A percentile compares a stretch with the other conserved stretches of the same genome.
phyloP scores from a whole-genome alignment of 2,797 vertebrate genomes.

The Thripadectes ignobilis region DNA sequence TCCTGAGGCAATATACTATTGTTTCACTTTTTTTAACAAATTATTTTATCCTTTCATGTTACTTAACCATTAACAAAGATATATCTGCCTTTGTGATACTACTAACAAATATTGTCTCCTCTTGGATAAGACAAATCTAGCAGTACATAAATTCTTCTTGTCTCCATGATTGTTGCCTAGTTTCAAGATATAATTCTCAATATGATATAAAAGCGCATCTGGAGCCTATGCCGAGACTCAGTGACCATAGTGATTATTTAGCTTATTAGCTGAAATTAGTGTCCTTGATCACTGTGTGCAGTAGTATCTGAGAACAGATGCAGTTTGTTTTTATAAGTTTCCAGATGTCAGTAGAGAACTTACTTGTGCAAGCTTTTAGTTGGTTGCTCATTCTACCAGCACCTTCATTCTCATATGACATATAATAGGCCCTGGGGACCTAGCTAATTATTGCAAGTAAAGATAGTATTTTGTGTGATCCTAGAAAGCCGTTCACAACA shows the following conservation, averaged over 20 bases:
- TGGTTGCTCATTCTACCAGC: neutral
- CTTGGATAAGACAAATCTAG: neutral
- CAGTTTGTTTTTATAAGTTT: neutral
- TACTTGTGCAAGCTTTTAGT: neutral
- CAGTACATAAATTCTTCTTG: neutral
- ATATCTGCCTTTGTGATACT: neutral
- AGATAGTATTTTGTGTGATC: neutral
- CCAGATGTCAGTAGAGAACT: neutral
- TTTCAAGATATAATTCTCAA: neutral
- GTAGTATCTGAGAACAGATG: neutral
- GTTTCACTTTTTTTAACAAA: neutral
- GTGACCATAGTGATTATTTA: neutral
- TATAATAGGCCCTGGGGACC: neutral
- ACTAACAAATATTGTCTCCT: neutral
- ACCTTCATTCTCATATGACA: neutral
- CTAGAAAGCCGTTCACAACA: neutral
- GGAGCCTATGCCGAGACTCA: neutral
- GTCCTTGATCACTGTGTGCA: neutral
- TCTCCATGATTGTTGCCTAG: neutral
- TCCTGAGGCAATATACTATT: neutral
- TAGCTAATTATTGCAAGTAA: neutral
- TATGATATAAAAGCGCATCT: neutral
- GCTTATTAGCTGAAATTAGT: neutral
- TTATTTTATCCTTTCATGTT: neutral
- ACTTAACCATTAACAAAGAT: neutral